Evolutionary conservation across 2,113 vertebrate species (phyloP).

Genomic region (Notechis scutatus): DNA sequence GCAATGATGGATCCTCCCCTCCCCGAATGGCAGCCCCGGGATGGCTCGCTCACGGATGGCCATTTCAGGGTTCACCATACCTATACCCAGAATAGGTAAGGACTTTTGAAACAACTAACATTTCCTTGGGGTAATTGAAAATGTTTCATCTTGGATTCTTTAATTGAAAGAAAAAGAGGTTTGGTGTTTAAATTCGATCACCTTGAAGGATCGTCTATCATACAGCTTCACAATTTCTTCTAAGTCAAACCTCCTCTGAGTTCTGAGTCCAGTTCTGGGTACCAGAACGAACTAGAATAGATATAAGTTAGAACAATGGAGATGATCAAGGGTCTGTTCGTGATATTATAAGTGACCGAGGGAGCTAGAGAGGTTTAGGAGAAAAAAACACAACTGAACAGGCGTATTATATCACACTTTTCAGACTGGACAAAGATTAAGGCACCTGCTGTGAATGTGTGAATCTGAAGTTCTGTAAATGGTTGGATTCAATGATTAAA

Average conservation of each 20-base stretch:
- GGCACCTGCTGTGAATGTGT: neutral
- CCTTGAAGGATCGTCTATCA: neutral
- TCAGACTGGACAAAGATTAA: neutral
- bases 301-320: neutral
- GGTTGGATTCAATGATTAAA: neutral
- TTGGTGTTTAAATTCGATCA: accelerated
- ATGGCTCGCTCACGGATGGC: too few species aligned
- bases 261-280: neutral
- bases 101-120: neutral
- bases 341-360: neutral
- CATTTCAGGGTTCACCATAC: too few species aligned
- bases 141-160: accelerated
- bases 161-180: accelerated
- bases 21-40: too few species aligned
- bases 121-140: accelerated
- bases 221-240: neutral
- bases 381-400: neutral
- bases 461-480: neutral
- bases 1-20: too few species aligned
- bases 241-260: neutral
- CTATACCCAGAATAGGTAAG: accelerated
- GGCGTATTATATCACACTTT: neutral
- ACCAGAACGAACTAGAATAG: neutral
- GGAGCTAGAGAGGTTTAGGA: neutral
- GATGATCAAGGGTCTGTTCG: neutral